Conservation (phyloP, 92 coral and sea anemone species). For the Zoanthus gigantus region DNA sequence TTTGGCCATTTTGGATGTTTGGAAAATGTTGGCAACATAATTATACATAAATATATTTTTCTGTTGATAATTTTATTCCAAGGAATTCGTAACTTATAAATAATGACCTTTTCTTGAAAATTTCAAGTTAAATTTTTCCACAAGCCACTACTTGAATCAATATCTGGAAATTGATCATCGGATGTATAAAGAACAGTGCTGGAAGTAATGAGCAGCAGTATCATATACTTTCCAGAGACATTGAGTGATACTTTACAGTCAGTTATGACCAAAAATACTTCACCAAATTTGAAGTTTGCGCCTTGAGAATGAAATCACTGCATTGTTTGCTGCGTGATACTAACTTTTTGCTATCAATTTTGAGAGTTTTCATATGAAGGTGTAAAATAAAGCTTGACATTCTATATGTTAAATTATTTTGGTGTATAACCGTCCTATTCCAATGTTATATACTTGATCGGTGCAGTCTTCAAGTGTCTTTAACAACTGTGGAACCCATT, state of each 20-base stretch:
- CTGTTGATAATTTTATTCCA: neutral
- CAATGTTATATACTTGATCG: too few relatives aligned
- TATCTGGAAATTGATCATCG: too few relatives aligned
- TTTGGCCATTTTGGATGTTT: neutral
- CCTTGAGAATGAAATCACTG: neutral
- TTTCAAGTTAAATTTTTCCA: neutral
- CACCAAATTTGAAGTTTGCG: neutral
- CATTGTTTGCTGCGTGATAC: neutral
- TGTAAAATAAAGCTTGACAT: neutral
- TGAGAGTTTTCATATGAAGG: neutral
- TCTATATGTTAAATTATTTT: neutral
- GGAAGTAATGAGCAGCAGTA: neutral
- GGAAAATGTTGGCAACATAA: neutral
- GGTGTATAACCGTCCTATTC: too few relatives aligned
- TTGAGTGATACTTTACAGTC: neutral
- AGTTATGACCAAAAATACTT: neutral
- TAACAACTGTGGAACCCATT: too few relatives aligned
- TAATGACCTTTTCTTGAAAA: neutral
- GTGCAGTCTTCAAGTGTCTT: neutral
- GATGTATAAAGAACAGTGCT: neutral
- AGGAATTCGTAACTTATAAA: neutral
- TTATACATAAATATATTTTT: neutral
- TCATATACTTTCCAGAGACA: neutral
- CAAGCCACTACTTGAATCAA: neutral
- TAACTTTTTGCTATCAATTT: neutral